Evolutionary conservation across 2,888 invertebrate species (phyloP), one percentile per base, ranked within the genome.

Genomic region (Agrochola lota): DNA sequence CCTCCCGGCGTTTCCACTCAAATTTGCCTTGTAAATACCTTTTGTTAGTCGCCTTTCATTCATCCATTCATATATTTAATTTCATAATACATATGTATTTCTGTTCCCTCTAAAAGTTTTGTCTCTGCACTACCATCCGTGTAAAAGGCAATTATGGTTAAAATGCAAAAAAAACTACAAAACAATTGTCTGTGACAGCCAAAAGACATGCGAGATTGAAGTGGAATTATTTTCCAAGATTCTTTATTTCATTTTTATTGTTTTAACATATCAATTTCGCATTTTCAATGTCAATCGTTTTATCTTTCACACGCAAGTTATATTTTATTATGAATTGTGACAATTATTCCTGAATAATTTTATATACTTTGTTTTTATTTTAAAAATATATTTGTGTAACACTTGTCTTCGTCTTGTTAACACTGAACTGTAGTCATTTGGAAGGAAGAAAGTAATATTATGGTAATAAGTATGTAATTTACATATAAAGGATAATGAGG

Each of bases 101-200:
- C 5, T 30, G 66, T 60, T n/a, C 17, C n/a, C 12, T 87, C 73
- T 83, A 72, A 62, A 75, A 35, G 49, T 4, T 74, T 66, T 35
- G 6, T 0, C 23, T 63, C 70, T 74, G 26, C 20, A 12, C 1
- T 55, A 30, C 9, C 0, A n/a, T 60, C 62, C 49, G 59, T 76
- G 69, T 74, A 63, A 79, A 75, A 76, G 55, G 68, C 70, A 87
- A 87, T 85, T 83, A 83, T 23, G 15, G 2, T 55, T 67, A 84
- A 71, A 71, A 83, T 66, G 75, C 64, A 78, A 78, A 57, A 59
- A 81, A 80, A 85, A 77, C 77, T 73, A 74, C 69, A 0, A 63
- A n/a, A 81, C 74, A 81, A 86, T 88, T 83, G 81, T 81, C 70
- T 77, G 59, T 84, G 85, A 85, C 87, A 87, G 82, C 49, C 81